Evolutionary conservation across 2,113 vertebrate genomes (phyloP).

Genomic region (Otis tarda): DNA sequence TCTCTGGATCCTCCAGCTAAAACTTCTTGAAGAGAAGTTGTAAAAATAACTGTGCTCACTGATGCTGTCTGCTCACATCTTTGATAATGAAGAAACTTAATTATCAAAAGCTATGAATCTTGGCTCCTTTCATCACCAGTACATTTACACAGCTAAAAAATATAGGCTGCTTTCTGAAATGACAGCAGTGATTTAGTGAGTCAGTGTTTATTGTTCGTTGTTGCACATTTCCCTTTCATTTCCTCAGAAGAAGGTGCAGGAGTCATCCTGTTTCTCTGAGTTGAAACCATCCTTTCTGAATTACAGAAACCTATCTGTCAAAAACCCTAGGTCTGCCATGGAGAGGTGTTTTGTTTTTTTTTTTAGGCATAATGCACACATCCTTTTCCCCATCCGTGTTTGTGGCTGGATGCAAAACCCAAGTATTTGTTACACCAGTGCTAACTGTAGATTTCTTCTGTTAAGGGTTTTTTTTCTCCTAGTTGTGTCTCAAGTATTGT

Average conservation of each 20-base stretch:
- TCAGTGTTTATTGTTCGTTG: not conserved
- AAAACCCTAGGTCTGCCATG: not conserved
- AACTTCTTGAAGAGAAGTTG: not conserved
- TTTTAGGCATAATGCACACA: fast-evolving
- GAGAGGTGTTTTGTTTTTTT: not conserved
- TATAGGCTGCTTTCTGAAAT: not conserved
- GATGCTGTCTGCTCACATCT: not conserved
- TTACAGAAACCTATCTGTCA: not conserved
- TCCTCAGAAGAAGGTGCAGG: not conserved
- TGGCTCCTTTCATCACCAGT: not conserved
- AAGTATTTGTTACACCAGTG: not conserved
- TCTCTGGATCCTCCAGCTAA: not conserved
- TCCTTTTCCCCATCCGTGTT: not conserved
- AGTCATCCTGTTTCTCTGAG: not conserved
- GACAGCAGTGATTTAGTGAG: not conserved
- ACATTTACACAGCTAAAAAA: not conserved
- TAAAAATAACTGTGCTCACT: not conserved
- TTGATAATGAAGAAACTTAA: not conserved
- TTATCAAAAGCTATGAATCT: not conserved
- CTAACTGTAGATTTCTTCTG: not conserved
- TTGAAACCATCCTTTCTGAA: not conserved
- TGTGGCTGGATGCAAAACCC: not conserved
- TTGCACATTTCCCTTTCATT: not conserved
- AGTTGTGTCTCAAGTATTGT: not conserved
- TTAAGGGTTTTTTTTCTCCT: not conserved